Percentiles rank a stretch among this genome's conserved stretches.
Evolutionary conservation across 2,888 invertebrate species (phyloP).

Genomic region (Lypha dubia): DNA sequence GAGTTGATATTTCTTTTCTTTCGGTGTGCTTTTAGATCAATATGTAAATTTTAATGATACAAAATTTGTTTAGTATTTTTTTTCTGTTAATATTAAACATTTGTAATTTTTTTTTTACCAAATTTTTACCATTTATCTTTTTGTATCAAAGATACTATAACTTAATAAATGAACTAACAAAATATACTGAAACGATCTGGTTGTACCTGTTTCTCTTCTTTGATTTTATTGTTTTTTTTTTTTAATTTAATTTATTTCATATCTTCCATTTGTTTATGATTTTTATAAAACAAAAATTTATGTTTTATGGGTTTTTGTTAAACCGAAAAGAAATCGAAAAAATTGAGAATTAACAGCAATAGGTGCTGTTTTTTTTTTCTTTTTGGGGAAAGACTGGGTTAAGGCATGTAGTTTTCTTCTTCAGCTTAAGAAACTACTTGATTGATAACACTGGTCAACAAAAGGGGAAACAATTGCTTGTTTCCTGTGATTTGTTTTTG

Average conservation of each 20-base stretch:
- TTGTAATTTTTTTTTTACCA: constrained; percentile 2
- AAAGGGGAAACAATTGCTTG: too few relatives aligned
- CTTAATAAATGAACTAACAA: neutral
- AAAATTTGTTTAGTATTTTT: constrained; percentile 40
- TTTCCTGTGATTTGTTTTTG: too few relatives aligned
- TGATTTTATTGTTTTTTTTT: constrained; percentile 29
- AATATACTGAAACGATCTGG: constrained; percentile 24
- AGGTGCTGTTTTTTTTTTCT: too few relatives aligned
- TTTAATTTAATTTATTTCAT: constrained; percentile 21
- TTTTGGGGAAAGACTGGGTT: too few relatives aligned
- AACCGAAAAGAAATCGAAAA: neutral
- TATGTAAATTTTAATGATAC: constrained; percentile 65
- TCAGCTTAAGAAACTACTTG: too few relatives aligned
- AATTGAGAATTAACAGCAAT: too few relatives aligned
- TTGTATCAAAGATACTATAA: constrained; percentile 6
- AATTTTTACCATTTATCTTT: constrained; percentile 8
- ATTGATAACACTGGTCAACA: too few relatives aligned
- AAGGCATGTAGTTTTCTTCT: too few relatives aligned
- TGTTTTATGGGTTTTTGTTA: constrained; percentile 66
- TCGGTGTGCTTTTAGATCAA: constrained; percentile 31
- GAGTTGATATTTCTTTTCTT: neutral
- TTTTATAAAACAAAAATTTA: constrained; percentile 65
- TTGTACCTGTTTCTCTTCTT: constrained; percentile 49
- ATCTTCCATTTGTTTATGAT: constrained; percentile 59
- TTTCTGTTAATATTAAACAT: constrained; percentile 51